Evolutionary conservation across 2,113 vertebrate species (phyloP).

Genomic region (Tragelaphus imberbis): DNA sequence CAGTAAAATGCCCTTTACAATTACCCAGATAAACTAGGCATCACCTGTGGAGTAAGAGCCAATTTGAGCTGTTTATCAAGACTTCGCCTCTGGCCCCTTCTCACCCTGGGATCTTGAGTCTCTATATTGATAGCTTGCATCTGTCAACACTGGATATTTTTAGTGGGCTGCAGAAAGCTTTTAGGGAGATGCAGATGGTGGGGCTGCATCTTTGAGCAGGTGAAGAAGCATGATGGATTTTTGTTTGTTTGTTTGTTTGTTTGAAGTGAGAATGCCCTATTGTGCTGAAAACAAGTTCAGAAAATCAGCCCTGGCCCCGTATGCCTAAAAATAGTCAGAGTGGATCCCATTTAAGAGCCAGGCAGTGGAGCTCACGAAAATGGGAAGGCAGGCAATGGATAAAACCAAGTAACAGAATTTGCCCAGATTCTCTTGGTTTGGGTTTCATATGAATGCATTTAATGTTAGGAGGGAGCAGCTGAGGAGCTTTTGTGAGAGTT

Average conservation of each 20-base stretch:
- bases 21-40: constrained; percentile 92
- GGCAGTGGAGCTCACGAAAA: not conserved
- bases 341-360: not conserved
- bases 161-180: constrained; percentile 82
- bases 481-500: not conserved
- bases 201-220: constrained; percentile 68
- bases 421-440: not conserved
- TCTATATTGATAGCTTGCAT: constrained; percentile 86
- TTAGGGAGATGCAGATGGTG: constrained; percentile 73
- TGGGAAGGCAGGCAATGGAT: not conserved
- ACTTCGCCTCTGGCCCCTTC: constrained; percentile 92
- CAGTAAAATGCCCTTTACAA: constrained; percentile 93
- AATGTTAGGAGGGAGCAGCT: not conserved
- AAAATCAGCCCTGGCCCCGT: not conserved
- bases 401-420: not conserved
- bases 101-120: constrained; percentile 88
- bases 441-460: not conserved
- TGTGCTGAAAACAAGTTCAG: constrained; percentile 42
- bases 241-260: constrained; percentile 23
- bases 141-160: constrained; percentile 85
- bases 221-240: constrained; percentile 49
- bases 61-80: constrained; percentile 98
- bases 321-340: constrained; percentile 1
- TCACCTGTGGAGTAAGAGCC: constrained; percentile 97
- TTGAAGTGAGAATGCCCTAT: constrained; percentile 41